These are phyloP conservation scores for Conops quadrifasciatus DNA, from an alignment of 2,888 invertebrate genomes.

Conservation along the genomic window DNA sequence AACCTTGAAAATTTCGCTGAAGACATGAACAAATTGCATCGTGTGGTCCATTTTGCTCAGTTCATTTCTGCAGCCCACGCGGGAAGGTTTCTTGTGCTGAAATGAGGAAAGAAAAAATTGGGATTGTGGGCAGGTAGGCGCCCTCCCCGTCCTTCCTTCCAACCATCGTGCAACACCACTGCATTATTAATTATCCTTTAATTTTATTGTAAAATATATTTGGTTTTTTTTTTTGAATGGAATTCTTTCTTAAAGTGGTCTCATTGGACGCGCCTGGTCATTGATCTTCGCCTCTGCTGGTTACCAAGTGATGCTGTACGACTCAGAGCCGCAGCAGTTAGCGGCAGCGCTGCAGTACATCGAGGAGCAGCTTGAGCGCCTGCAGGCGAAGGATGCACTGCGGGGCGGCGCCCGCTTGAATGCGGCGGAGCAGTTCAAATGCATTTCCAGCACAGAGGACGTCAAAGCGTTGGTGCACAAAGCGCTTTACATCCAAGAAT, in stretches of 20 bases:
- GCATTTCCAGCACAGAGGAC: constrained; percentile 77
- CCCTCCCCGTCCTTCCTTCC: too few relatives aligned
- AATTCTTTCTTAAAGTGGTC: constrained; percentile 72
- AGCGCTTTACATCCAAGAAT: constrained; percentile 88
- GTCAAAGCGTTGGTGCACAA: constrained; percentile 77
- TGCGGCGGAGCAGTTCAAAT: constrained; percentile 77
- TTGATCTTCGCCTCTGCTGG: constrained; percentile 95
- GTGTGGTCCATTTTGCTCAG: too few relatives aligned
- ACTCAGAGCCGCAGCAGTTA: constrained; percentile 80
- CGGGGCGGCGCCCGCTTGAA: constrained; percentile 73
- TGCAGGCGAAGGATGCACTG: constrained; percentile 76
- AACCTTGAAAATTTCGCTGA: not conserved
- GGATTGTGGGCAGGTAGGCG: constrained; percentile 77
- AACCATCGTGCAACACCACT: not conserved
- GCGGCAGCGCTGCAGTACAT: constrained; percentile 78
- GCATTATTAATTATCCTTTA: not conserved
- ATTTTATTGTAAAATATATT: not conserved
- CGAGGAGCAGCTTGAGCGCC: constrained; percentile 72
- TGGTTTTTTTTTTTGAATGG: not conserved
- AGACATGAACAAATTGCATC: too few relatives aligned
- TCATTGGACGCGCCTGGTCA: constrained; percentile 96
- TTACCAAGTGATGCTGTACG: constrained; percentile 88
- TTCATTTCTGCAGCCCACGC: not conserved
- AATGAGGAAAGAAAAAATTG: constrained; percentile 73
- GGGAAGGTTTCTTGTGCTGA: not conserved